These are phyloP conservation scores for Amorpha juglandis DNA, from an alignment of 2,888 invertebrate species.

Conservation along the genomic window DNA sequence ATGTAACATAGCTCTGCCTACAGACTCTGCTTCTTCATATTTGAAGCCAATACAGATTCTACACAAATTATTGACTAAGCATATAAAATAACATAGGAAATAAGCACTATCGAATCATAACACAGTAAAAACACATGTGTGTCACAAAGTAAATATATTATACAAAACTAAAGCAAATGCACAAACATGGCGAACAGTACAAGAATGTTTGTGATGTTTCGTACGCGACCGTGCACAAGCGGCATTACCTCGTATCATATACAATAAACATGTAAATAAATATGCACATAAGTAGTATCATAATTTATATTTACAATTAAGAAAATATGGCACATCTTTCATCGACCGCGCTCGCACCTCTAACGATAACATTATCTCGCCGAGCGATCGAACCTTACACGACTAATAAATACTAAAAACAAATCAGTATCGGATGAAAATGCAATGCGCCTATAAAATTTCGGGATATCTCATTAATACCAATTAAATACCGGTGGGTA, in stretches of 20 bases:
- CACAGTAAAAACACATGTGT: constrained; percentile 46
- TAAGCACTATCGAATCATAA: constrained; percentile 47
- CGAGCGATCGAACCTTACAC: constrained; percentile 61
- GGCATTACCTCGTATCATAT: constrained; percentile 52
- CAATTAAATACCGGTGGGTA: constrained; percentile 84
- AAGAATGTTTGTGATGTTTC: constrained; percentile 70
- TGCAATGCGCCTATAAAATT: constrained; percentile 72
- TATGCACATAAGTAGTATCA: constrained; percentile 77
- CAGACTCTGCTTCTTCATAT: too few species aligned
- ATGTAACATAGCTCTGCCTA: constrained; percentile 9
- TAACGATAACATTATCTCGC: constrained; percentile 40
- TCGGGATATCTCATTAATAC: constrained; percentile 72
- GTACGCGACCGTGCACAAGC: constrained; percentile 59
- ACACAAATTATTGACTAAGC: constrained; percentile 25
- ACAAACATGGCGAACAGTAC: constrained; percentile 74
- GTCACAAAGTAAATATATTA: constrained; percentile 54
- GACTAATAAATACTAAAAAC: constrained; percentile 55
- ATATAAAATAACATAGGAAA: constrained; percentile 49
- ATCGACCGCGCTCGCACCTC: constrained; percentile 72
- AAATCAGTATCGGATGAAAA: constrained; percentile 60
- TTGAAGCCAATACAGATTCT: constrained; percentile 12
- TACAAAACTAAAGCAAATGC: constrained; percentile 80
- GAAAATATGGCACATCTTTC: constrained; percentile 83
- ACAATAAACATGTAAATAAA: constrained; percentile 76
- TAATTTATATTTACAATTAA: constrained; percentile 83